phyloP scores from a whole-genome alignment of 1,140 invertebrate species.

The Contarinia nasturtii region DNA sequence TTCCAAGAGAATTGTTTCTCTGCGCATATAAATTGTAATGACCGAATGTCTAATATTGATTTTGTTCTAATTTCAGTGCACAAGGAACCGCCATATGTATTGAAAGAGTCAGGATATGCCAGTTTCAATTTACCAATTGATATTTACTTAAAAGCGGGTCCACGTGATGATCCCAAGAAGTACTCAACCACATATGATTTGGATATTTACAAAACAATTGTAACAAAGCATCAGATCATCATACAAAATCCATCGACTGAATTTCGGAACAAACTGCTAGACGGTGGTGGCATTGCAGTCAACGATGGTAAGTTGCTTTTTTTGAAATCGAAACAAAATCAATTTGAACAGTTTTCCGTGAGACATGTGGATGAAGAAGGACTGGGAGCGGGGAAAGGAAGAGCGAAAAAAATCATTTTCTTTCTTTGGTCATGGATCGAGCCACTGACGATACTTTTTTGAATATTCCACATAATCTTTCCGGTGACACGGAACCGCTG shows the following conservation, averaged over 20 bases:
- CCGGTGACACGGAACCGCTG: too few species aligned
- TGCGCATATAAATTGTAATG: too few species aligned
- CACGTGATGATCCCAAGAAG: constrained; percentile 78
- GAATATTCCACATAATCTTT: too few species aligned
- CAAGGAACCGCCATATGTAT: constrained; percentile 78
- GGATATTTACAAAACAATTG: constrained; percentile 45
- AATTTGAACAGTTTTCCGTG: too few species aligned
- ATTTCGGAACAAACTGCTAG: constrained; percentile 68
- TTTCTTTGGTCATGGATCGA: too few species aligned
- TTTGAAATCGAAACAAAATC: too few species aligned
- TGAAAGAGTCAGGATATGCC: constrained; percentile 87
- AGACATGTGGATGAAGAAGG: too few species aligned
- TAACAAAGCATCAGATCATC: constrained; percentile 43
- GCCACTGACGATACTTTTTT: too few species aligned
- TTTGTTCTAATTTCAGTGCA: constrained; percentile 34
- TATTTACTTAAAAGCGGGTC: constrained; percentile 56
- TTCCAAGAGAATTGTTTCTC: too few species aligned
- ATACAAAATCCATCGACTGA: constrained; percentile 65
- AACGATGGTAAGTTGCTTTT: not conserved
- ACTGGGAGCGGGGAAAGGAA: too few species aligned
- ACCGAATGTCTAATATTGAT: not conserved
- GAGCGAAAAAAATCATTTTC: too few species aligned
- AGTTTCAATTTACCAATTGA: constrained; percentile 81
- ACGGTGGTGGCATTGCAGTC: constrained; percentile 51
- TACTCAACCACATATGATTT: constrained; percentile 77